A percentile compares a stretch with the other conserved stretches of the same genome.
phyloP scores from a whole-genome alignment of 2,113 vertebrate species.

The Illadopsis cleaveri region DNA sequence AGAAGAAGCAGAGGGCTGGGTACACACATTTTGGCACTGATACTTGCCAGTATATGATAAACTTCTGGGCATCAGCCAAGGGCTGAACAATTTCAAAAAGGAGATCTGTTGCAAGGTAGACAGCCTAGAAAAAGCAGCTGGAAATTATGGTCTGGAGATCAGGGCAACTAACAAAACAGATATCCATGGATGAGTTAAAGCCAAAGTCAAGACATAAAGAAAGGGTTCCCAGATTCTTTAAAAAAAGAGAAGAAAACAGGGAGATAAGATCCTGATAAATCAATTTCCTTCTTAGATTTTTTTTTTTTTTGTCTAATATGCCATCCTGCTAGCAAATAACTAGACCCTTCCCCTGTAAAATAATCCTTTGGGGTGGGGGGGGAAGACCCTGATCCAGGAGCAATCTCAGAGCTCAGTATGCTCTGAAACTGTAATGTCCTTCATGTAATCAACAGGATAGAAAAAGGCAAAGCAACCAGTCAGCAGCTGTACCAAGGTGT shows the following conservation, averaged over 20 bases:
- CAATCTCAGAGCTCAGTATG: neutral
- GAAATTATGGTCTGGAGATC: neutral
- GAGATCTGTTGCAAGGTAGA: neutral
- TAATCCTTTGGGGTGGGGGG: neutral
- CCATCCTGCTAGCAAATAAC: neutral
- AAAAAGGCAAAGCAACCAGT: neutral
- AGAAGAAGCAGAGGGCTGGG: neutral
- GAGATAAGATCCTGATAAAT: neutral
- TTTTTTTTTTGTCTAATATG: neutral
- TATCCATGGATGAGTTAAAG: neutral
- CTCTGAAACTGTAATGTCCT: neutral
- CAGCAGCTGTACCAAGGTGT: neutral
- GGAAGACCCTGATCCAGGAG: neutral
- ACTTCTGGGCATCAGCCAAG: neutral
- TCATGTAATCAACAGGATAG: neutral
- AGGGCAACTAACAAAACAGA: neutral
- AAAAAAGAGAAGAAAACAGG: rapidly evolving
- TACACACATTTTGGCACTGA: neutral
- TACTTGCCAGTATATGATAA: neutral
- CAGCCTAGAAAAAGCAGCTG: neutral
- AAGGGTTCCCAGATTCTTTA: neutral
- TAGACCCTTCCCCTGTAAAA: neutral
- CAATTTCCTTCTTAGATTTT: neutral
- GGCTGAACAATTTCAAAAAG: neutral
- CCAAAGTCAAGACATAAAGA: neutral